phyloP scores from a whole-genome alignment of 2,888 invertebrate species.

The Lumbricus terrestris region DNA sequence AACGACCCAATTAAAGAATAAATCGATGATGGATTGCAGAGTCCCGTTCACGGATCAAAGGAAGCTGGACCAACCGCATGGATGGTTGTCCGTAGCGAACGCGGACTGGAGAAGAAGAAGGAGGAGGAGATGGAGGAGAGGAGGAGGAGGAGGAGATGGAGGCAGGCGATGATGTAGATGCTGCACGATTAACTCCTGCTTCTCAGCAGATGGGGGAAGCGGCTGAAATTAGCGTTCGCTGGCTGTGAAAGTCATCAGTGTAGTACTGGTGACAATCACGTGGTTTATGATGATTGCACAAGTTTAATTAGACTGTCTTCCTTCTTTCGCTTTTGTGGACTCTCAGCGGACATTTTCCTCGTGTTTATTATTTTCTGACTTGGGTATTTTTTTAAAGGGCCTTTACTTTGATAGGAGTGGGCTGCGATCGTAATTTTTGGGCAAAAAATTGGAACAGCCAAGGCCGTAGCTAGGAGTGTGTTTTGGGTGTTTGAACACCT shows the following conservation, averaged over 20 bases:
- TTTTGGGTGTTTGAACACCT: no score
- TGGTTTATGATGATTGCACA: neutral
- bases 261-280: no score
- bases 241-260: neutral
- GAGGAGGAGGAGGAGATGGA: no score
- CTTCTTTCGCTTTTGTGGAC: neutral
- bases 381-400: neutral
- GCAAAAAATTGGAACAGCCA: no score
- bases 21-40: neutral
- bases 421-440: neutral
- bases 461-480: no score
- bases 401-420: no score
- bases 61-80: neutral
- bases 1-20: conserved; percentile 3
- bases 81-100: neutral
- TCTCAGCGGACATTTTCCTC: neutral
- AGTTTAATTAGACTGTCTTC: neutral
- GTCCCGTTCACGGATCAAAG: neutral
- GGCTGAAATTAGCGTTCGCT: neutral
- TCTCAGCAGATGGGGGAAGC: neutral
- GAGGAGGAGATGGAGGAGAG: no score
- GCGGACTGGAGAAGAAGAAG: no score
- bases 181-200: neutral
- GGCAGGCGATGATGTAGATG: neutral
- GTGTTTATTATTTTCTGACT: neutral